Conservation (phyloP, 2,113 vertebrate genomes). For the Salminus brasiliensis region DNA sequence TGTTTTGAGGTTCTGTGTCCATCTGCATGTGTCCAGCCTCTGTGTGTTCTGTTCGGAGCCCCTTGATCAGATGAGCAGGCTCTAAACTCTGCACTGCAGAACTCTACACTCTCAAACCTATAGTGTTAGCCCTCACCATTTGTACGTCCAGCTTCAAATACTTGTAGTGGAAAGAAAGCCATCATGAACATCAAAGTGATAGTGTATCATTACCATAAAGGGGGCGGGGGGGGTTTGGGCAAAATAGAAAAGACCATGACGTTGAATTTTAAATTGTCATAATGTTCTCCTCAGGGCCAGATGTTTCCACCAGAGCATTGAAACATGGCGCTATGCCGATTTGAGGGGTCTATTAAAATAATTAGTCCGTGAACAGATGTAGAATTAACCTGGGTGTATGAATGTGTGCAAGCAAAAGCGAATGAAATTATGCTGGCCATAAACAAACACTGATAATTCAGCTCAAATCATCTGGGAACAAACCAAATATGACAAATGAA, state of each 20-base stretch:
- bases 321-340: not conserved
- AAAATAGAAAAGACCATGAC: not conserved
- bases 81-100: not conserved
- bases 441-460: not conserved
- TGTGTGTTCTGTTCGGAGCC: not conserved
- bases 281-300: not conserved
- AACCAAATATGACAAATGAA: not conserved
- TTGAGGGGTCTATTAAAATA: constrained; percentile 23
- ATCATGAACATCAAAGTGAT: not conserved
- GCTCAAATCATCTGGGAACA: not conserved
- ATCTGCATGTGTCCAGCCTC: not conserved
- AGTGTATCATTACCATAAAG: not conserved
- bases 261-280: constrained; percentile 20
- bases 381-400: constrained; percentile 8
- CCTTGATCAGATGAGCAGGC: not conserved
- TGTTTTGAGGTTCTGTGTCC: not conserved
- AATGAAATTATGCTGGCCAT: not conserved
- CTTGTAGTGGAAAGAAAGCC: not conserved
- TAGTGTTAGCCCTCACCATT: not conserved
- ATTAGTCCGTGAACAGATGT: constrained; percentile 25
- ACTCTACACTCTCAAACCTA: not conserved
- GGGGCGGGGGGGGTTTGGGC: not conserved
- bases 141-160: not conserved
- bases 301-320: constrained; percentile 20
- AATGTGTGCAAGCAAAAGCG: not conserved